phyloP scores from a whole-genome alignment of 2,888 invertebrate genomes.

The Heliconius ismenius region DNA sequence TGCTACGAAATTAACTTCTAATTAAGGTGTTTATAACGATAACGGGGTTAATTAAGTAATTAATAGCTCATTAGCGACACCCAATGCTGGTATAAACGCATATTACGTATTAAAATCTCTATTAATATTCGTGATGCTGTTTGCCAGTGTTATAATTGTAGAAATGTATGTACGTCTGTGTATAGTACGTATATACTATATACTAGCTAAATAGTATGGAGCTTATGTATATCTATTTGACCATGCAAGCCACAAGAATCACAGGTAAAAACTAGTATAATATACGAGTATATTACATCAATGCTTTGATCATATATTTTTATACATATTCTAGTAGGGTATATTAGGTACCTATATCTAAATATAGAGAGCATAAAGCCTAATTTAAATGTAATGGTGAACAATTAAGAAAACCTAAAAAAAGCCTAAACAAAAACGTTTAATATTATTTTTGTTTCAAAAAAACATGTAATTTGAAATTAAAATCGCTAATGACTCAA shows the following conservation, averaged over 20 bases:
- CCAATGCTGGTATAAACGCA: conserved; percentile 40
- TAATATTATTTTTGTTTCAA: conserved; percentile 62
- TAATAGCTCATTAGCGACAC: conserved; percentile 66
- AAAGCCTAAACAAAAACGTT: conserved; percentile 63
- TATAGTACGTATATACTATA: neutral
- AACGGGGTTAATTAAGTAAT: conserved; percentile 63
- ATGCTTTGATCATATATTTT: too few relatives aligned
- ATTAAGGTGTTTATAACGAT: conserved; percentile 60
- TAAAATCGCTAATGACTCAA: conserved; percentile 82
- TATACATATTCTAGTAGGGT: neutral
- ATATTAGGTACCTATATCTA: neutral
- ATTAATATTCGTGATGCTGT: conserved; percentile 41
- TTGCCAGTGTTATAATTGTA: conserved; percentile 13
- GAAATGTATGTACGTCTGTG: conserved; percentile 2
- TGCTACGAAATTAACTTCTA: conserved; percentile 49
- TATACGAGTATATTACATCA: too few relatives aligned
- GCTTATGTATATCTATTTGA: neutral
- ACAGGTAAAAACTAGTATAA: too few relatives aligned
- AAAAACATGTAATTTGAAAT: conserved; percentile 75
- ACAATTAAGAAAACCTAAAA: neutral
- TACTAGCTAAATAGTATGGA: neutral
- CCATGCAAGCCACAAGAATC: neutral
- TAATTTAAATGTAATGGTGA: neutral
- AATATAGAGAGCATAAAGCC: neutral
- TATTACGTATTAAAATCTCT: conserved; percentile 37